Percentiles rank a stretch among this genome's conserved stretches.
Evolutionary conservation across 2,797 vertebrate genomes (phyloP).

Genomic region (Sphaeramia orbicularis): DNA sequence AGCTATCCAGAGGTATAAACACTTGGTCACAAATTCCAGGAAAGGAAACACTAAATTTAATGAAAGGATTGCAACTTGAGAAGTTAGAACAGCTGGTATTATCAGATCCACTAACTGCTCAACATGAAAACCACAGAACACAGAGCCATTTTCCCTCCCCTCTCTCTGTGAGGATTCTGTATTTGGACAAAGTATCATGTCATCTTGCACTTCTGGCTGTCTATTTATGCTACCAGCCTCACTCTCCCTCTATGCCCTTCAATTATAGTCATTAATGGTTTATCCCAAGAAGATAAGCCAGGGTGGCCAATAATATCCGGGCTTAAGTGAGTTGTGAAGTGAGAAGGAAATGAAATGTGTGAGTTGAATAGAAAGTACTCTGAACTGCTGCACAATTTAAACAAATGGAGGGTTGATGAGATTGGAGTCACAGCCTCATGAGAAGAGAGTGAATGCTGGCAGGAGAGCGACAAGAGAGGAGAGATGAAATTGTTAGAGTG

Average conservation of each 20-base stretch:
- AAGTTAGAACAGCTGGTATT: constrained; percentile 25
- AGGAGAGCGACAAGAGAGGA: constrained; percentile 1
- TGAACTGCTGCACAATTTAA: constrained; percentile 19
- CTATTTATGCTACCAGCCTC: constrained; percentile 41
- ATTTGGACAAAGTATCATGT: constrained; percentile 39
- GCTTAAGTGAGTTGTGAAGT: constrained; percentile 47
- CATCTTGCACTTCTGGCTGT: constrained; percentile 45
- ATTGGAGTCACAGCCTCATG: constrained; percentile 29
- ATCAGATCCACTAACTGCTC: constrained; percentile 12
- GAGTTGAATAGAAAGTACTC: constrained; percentile 27
- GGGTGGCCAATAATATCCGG: constrained; percentile 41
- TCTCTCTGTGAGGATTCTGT: constrained; percentile 18
- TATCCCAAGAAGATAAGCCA: constrained; percentile 34
- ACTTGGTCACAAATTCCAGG: constrained; percentile 2
- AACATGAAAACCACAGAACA: constrained; percentile 11
- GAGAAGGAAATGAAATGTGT: constrained; percentile 40
- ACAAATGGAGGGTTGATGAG: constrained; percentile 27
- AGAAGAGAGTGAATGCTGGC: constrained; percentile 13
- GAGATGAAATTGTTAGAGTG: constrained; percentile 5
- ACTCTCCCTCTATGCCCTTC: constrained; percentile 5
- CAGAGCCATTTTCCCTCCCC: constrained; percentile 27
- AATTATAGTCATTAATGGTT: constrained; percentile 60
- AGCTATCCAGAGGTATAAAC: constrained; percentile 1
- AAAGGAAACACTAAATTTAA: constrained; percentile 20
- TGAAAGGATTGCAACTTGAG: constrained; percentile 42